These are phyloP conservation scores for Pluvianellus socialis DNA, from an alignment of 2,113 vertebrate species.

Conservation along the genomic window DNA sequence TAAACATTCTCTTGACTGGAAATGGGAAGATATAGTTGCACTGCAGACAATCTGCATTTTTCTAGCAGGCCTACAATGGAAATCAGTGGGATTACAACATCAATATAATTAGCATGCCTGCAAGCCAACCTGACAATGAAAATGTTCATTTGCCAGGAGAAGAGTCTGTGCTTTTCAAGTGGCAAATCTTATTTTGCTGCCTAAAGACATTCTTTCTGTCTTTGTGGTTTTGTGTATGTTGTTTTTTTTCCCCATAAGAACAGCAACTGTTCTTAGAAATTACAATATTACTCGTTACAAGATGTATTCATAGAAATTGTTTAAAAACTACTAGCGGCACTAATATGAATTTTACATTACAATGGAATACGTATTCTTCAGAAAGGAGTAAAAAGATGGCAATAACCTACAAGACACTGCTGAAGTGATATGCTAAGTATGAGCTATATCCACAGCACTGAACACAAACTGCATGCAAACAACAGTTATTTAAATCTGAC, in stretches of 20 bases:
- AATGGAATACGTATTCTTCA: neutral
- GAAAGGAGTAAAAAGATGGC: neutral
- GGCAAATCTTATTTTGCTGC: conserved; percentile 9
- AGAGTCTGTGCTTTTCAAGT: neutral
- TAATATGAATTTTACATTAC: neutral
- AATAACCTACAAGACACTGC: neutral
- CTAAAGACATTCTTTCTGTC: neutral
- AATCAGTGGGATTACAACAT: neutral
- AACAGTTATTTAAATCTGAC: conserved; percentile 1
- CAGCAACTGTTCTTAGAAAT: neutral
- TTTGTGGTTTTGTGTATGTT: neutral
- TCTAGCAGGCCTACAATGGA: neutral
- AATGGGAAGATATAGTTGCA: neutral
- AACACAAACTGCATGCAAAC: neutral
- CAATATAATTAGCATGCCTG: neutral
- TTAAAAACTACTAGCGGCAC: conserved; percentile 14
- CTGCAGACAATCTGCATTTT: neutral
- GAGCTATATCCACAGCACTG: neutral
- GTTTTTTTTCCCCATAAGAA: neutral
- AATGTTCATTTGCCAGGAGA: conserved; percentile 5
- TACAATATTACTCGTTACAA: neutral
- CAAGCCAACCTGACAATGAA: neutral
- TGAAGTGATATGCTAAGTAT: neutral
- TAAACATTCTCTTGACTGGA: neutral
- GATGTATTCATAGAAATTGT: neutral